A percentile compares a stretch with the other conserved stretches of the same genome.
These are phyloP conservation scores for Prenolepis imparis DNA, from an alignment of 2,888 invertebrate species.

Conservation along the genomic window DNA sequence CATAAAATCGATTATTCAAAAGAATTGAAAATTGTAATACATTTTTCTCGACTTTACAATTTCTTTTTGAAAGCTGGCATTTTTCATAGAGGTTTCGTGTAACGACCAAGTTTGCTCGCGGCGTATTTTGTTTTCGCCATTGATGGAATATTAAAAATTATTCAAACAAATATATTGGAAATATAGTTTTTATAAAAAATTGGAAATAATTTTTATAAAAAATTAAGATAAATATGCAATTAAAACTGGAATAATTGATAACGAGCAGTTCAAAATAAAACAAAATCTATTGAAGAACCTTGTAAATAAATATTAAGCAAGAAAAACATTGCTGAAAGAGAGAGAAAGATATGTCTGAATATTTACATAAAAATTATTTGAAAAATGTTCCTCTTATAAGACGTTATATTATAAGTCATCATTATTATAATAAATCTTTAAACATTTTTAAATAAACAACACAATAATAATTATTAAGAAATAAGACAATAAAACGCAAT, in stretches of 20 bases:
- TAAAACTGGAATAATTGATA: not conserved
- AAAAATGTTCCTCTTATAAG: not conserved
- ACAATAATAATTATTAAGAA: not conserved
- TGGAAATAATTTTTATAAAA: not conserved
- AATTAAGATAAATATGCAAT: not conserved
- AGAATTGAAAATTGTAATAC: not conserved
- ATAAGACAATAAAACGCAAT: not conserved
- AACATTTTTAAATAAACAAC: not conserved
- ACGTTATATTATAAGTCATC: too few relatives aligned
- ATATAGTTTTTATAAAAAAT: not conserved
- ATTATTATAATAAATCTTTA: not conserved
- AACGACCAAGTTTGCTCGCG: not conserved
- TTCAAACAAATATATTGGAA: not conserved
- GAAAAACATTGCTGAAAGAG: not conserved
- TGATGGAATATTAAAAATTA: not conserved
- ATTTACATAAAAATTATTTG: not conserved
- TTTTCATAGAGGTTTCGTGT: not conserved
- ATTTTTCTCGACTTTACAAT: too few relatives aligned
- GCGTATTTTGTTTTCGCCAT: not conserved
- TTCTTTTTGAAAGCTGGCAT: not conserved
- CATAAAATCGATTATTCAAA: not conserved
- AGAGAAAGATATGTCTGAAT: not conserved
- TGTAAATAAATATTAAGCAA: too few relatives aligned
- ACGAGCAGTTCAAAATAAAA: not conserved
- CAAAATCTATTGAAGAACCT: not conserved